Evolutionary conservation across 1,140 invertebrate genomes (phyloP), one percentile per base, ranked within the genome.

Genomic region (Achatina immaculata): DNA sequence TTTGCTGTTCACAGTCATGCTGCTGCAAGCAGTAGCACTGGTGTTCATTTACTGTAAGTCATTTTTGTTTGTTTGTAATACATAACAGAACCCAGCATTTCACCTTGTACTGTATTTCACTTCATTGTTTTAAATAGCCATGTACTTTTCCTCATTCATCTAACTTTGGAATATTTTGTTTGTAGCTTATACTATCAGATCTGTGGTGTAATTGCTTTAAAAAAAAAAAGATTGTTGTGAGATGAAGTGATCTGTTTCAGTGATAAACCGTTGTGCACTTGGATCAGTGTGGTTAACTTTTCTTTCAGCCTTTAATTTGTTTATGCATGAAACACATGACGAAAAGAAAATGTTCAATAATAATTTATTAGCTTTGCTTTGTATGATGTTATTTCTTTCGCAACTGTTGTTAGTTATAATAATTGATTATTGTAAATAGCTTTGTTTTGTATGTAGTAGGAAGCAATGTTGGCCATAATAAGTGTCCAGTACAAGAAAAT

Each of bases 51-150:
- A 19, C 19, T 72, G 69, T 6, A 31, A 72, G 24, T 72, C 6
- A n/a, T 72, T 72, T 72, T 42, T 66, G 62, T 66, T 31, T 36
- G 34, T n/a, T 66, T 66, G 62, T 28, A 36, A 66, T 66, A 24
- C 19, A 11, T 19, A 48, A 48, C 7, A 48, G 19, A 48, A 48
- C n/a, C n/a, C n/a, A n/a, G n/a, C n/a, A n/a, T n/a, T n/a, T n/a
- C n/a, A n/a, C n/a, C n/a, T 48, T 11, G 19, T 48, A 11, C 19
- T 48, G 45, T 11, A 48, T 48, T 48, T 48, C 45, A 19, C 45
- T 48, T 11, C 19, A 19, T 19, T 48, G 7, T 48, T 48, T 48
- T 48, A 48, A 7, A 48, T 7, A 48, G 7, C 7, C 7, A 19
- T 11, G 45, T 48, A 48, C 7, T 48, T 48, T 48, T 48, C 19